phyloP scores from a whole-genome alignment of 2,797 vertebrate genomes.

The Merluccius polli region DNA sequence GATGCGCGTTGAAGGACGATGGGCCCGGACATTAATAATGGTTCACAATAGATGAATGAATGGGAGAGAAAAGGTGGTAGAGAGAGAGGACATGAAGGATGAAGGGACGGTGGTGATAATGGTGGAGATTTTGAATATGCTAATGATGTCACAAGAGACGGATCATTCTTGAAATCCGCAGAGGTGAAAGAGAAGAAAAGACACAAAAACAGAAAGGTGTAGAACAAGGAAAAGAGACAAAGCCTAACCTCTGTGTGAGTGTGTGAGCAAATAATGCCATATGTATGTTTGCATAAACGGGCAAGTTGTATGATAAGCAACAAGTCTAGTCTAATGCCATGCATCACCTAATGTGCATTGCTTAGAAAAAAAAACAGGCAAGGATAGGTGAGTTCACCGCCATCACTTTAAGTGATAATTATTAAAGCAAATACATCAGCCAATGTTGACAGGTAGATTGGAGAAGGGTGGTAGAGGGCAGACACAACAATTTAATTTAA shows the following conservation, averaged over 20 bases:
- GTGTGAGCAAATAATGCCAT: neutral
- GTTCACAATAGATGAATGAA: slow-evolving; percentile 18
- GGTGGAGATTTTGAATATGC: slow-evolving; percentile 8
- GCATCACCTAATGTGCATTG: slow-evolving; percentile 48
- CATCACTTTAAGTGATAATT: slow-evolving; percentile 20
- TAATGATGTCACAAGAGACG: neutral
- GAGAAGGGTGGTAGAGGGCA: slow-evolving; percentile 1
- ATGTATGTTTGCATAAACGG: slow-evolving; percentile 7
- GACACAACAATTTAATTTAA: slow-evolving; percentile 10
- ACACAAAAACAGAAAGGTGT: slow-evolving; percentile 24
- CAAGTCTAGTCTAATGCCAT: slow-evolving; percentile 54
- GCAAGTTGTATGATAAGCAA: slow-evolving; percentile 55
- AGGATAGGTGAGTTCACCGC: slow-evolving; percentile 13
- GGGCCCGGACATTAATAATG: neutral
- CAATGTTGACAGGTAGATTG: neutral
- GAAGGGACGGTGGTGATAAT: slow-evolving; percentile 18
- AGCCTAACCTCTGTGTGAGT: slow-evolving; percentile 18
- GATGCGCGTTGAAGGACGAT: slow-evolving; percentile 4
- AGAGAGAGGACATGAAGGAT: slow-evolving; percentile 5
- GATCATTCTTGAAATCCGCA: slow-evolving; percentile 21
- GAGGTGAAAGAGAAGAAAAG: slow-evolving; percentile 33
- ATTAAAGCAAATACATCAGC: slow-evolving; percentile 11
- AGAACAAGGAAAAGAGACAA: slow-evolving; percentile 13
- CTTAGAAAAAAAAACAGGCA: slow-evolving; percentile 26
- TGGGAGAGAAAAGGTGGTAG: slow-evolving; percentile 36